Percentiles rank a stretch among this genome's conserved stretches.
phyloP scores from a whole-genome alignment of 2,113 vertebrate genomes.

The Cyprinodon brontotheroides region DNA sequence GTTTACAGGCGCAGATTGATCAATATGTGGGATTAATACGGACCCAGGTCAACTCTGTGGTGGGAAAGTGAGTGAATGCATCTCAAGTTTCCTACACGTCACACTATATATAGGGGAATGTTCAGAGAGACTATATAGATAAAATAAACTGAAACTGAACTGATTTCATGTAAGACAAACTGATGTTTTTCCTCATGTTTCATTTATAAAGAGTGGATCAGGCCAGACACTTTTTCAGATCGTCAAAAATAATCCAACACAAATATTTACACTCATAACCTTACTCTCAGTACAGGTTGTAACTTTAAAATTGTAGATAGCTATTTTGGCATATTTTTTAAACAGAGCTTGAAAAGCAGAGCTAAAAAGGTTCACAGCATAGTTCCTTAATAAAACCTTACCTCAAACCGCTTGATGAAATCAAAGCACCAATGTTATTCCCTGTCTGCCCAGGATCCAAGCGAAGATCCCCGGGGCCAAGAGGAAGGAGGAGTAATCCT shows the following conservation, averaged over 20 bases:
- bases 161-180: neutral
- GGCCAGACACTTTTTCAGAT: neutral
- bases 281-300: too few relatives aligned
- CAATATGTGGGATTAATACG: conserved; percentile 96
- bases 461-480: conserved; percentile 98
- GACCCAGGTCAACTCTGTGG: conserved; percentile 94
- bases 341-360: neutral
- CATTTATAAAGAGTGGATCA: neutral
- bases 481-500: conserved; percentile 91
- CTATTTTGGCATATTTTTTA: too few relatives aligned
- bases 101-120: neutral
- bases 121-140: neutral
- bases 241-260: too few relatives aligned
- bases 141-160: too few relatives aligned
- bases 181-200: neutral
- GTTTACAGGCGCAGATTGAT: conserved; percentile 93
- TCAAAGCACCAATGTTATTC: conserved; percentile 5
- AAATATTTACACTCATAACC: too few relatives aligned
- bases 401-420: neutral
- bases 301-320: too few relatives aligned
- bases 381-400: neutral
- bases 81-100: neutral
- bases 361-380: too few relatives aligned
- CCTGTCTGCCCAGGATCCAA: conserved; percentile 85
- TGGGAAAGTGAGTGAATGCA: conserved; percentile 91